Base-by-base conservation (phyloP, 2,888 invertebrate genomes). In the Odontothrips loti region DNA sequence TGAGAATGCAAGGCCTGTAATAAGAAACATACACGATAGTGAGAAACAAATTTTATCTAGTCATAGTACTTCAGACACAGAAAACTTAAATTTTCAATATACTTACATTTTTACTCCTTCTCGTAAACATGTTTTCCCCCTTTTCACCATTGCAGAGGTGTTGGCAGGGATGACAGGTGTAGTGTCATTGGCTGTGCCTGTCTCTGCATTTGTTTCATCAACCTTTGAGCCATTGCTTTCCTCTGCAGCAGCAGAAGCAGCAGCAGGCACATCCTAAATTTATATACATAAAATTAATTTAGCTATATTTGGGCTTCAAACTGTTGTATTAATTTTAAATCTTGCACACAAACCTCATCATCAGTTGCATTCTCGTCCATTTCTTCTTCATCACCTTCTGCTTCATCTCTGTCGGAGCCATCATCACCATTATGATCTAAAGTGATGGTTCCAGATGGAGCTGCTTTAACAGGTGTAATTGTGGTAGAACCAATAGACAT, bases 1-100 rank as follows among this genome's bases (percentile, higher is more conserved):
- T 95, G 82, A 99, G 89, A 86, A 99, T 96, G 87, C 97, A 95
- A 0, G 98, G 96, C 85, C 95, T 95, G 89, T 83, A 92, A 91
- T 84, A 27, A 27, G 12, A 27, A 75, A 75, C 0, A 15, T 58
- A 58, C 0, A 58, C 15, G 6, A 8, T 27, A 75, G 27, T 75
- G 23, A 27, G 12, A 27, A 12, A 27, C 2, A 43, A 43, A 43
- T 2, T 6, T 6, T 43, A 43, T 43, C 34, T 2, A 43, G 34
- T 6, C 34, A 43, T 43, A 43, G n/a, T n/a, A n/a, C n/a, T n/a
- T n/a, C 58, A 15, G 17, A 43, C 34, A 43, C 34, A 43, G 34
- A 43, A 43, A 17, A 58, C 17, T 58, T 12, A 27, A 4, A 23
- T 75, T 27, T 17, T 8, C 10, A 80, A 79, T 78, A 82, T 79